These are phyloP conservation scores for Salminus brasiliensis DNA, from an alignment of 2,113 vertebrate genomes.

Conservation along the genomic window DNA sequence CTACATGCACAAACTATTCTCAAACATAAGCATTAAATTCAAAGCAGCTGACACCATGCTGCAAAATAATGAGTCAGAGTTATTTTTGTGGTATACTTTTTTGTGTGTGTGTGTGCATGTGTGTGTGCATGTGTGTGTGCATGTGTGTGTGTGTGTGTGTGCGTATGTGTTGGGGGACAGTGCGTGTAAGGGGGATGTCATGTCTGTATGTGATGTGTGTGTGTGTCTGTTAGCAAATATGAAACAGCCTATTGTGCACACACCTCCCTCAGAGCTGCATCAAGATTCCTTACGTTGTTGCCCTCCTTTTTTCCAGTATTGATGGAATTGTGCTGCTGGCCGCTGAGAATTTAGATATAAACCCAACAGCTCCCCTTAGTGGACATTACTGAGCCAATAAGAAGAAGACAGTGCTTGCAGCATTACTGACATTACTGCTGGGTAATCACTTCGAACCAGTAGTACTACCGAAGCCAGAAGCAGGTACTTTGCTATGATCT, in stretches of 20 bases:
- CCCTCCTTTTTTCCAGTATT: not conserved
- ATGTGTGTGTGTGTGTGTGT: not conserved
- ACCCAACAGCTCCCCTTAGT: conserved; percentile 14
- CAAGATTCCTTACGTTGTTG: not conserved
- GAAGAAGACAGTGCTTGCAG: not conserved
- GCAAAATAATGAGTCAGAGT: not conserved
- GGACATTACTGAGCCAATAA: not conserved
- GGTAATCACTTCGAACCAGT: not conserved
- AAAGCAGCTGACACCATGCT: not conserved
- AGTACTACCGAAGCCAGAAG: not conserved
- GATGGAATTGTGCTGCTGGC: not conserved
- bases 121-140: conserved; percentile 20
- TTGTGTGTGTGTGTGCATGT: not conserved
- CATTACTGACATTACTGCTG: not conserved
- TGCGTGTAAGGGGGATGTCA: no score
- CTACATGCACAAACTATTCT: no score
- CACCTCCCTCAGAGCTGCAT: conserved; percentile 8
- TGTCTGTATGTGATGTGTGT: conserved; percentile 1
- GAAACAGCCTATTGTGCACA: not conserved
- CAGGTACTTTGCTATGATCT: not conserved
- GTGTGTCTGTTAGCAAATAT: not conserved
- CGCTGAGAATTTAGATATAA: not conserved
- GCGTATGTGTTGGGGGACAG: conserved; percentile 14
- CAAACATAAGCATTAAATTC: no score
- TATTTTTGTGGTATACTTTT: not conserved